Conservation (phyloP, 2,888 invertebrate species). For the Torymus tubicola region DNA sequence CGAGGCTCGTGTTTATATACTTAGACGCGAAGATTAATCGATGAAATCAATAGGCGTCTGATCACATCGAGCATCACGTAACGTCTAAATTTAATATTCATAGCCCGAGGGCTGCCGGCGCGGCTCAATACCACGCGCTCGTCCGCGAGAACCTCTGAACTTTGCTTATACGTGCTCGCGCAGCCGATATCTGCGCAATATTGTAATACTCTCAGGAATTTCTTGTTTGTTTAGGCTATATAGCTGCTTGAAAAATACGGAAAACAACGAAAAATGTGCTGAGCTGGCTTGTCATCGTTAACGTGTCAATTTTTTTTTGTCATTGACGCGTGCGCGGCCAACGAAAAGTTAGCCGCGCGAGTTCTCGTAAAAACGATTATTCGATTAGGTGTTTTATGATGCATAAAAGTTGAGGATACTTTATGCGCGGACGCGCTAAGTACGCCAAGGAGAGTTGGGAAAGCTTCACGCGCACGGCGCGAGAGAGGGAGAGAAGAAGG, state of each 20-base stretch:
- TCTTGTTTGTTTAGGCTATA: too few species aligned
- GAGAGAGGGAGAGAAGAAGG: neutral
- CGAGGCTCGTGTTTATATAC: constrained; percentile 5
- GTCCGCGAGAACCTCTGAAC: constrained; percentile 28
- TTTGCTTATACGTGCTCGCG: neutral
- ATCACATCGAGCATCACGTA: constrained; percentile 31
- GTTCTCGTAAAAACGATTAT: constrained; percentile 25
- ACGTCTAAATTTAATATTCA: constrained; percentile 46
- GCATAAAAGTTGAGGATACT: constrained; percentile 46
- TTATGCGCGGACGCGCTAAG: constrained; percentile 42
- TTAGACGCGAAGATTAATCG: constrained; percentile 18
- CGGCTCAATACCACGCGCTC: too few species aligned
- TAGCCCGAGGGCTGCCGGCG: constrained; percentile 20
- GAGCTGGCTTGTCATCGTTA: neutral
- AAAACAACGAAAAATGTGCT: neutral
- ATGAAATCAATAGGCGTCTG: constrained; percentile 44
- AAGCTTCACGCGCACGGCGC: too few species aligned
- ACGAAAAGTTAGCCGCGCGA: constrained; percentile 34
- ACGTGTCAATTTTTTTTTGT: neutral
- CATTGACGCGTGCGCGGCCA: neutral
- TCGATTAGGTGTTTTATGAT: constrained; percentile 49
- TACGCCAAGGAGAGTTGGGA: constrained; percentile 42
- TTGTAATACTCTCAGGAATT: too few species aligned
- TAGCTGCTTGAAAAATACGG: neutral
- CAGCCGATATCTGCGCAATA: too few species aligned